phyloP scores from a whole-genome alignment of 2,888 invertebrate genomes.

The Drosophila barbarae region DNA sequence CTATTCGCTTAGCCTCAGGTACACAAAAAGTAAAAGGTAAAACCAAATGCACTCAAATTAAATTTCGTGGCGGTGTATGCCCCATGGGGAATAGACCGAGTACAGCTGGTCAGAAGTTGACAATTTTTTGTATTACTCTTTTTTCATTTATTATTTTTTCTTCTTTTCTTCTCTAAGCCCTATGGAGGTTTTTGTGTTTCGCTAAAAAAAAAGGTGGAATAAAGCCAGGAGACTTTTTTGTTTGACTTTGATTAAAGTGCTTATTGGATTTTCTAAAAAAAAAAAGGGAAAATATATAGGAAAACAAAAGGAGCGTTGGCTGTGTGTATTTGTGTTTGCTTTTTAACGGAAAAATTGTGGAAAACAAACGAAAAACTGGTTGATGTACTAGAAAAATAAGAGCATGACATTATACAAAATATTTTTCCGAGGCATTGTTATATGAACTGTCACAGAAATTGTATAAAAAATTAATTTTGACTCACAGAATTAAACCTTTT shows the following conservation, averaged over 20 bases:
- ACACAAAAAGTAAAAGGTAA: slow-evolving; percentile 9
- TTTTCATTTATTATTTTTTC: slow-evolving; percentile 10
- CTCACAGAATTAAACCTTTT: background rate
- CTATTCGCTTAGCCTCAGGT: slow-evolving; percentile 23
- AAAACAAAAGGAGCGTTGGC: slow-evolving; percentile 5
- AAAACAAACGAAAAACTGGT: background rate
- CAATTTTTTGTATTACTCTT: slow-evolving; percentile 19
- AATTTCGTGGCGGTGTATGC: slow-evolving; percentile 35
- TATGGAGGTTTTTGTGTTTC: slow-evolving; percentile 29
- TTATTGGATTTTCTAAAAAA: slow-evolving; percentile 56
- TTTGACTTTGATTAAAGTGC: slow-evolving; percentile 51
- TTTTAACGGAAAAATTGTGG: background rate
- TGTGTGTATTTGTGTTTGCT: slow-evolving; percentile 4
- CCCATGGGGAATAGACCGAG: slow-evolving; percentile 31
- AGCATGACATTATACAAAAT: background rate
- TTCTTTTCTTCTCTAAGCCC: slow-evolving; percentile 11
- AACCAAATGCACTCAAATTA: slow-evolving; percentile 32
- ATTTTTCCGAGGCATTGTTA: background rate
- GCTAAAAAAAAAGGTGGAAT: slow-evolving; percentile 45
- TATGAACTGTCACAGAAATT: background rate
- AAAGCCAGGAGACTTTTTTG: slow-evolving; percentile 34
- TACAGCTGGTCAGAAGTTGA: slow-evolving; percentile 17
- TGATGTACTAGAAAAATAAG: too few species aligned
- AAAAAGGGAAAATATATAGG: background rate
- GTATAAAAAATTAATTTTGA: background rate